phyloP scores from a whole-genome alignment of 2,113 vertebrate species.

The Platysternon megacephalum region DNA sequence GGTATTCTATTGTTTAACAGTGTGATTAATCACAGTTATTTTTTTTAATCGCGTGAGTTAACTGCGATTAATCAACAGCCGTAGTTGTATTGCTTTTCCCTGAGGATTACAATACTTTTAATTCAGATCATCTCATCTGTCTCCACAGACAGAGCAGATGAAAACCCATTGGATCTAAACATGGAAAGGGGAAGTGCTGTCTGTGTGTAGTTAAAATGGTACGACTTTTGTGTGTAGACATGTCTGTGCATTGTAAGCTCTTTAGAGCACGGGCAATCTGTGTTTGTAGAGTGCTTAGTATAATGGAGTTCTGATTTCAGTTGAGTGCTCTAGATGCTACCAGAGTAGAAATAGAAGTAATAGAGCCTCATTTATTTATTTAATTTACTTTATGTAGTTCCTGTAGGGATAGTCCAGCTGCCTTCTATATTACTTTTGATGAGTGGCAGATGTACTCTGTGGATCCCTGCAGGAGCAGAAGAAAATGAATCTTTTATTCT shows the following conservation, averaged over 20 bases:
- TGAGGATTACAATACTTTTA: neutral
- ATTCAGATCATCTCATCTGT: neutral
- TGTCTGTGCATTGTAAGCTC: neutral
- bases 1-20: too few relatives aligned
- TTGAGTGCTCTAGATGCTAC: neutral
- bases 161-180: neutral
- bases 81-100: neutral
- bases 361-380: neutral
- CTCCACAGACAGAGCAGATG: neutral
- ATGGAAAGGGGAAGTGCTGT: too few relatives aligned
- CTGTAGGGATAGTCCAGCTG: neutral
- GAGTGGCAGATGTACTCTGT: neutral
- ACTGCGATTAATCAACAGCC: too few relatives aligned
- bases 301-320: neutral
- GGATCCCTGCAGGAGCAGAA: neutral
- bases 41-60: too few relatives aligned
- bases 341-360: neutral
- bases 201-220: neutral
- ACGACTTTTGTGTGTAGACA: neutral
- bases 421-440: neutral
- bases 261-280: neutral
- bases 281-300: neutral
- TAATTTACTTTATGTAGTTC: neutral
- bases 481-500: rapidly evolving
- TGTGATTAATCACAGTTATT: too few relatives aligned